Base-by-base conservation (phyloP, 1,140 invertebrate species). In the Parasteatoda tepidariorum region DNA sequence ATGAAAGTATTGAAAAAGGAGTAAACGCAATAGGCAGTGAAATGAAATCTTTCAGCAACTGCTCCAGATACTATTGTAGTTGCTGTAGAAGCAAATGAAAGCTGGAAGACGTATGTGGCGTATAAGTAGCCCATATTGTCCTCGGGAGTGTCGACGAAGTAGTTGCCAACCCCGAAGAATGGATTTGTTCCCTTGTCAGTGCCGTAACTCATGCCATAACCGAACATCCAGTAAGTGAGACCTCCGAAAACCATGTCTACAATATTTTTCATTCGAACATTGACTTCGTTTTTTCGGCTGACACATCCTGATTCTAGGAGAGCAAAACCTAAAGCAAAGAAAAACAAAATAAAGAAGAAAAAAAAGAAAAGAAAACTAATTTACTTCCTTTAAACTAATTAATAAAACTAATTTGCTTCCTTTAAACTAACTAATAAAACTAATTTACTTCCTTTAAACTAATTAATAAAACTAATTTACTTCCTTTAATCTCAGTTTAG, bases 261-360 rank as follows among this genome's bases (percentile, higher is more conserved):
- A 0, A 96, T 92, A 87, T 97, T 98, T 89, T 97, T 97, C 94
- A 97, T 95, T 96, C 97, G 97, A n/a, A 97, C 97, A 87, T 97
- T 97, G 0, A 97, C 95, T 91, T 97, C 96, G 87, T 97, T 97
- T 89, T 97, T 98, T 33, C 95, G 91, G 0, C 95, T 96, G 0
- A 97, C 96, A 86, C 95, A 96, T 6, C 96, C 96, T 0, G 95
- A 96, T 88, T 98, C 96, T 71, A 98, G 88, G 92, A 98, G 94
- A 6, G 96, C 96, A 87, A 97, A 98, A 66, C 96, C 95, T 82
- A 73, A 34, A 83, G 71, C 33, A 66, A 64, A 7, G 9, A 15
- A 48, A 41, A 24, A 48, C 3, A 67, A 2, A 33, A 18, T 67
- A 13, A 34, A 30, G 28, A n/a, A 22, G 18, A 67, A 31, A 28